Evolutionary conservation across 2,797 vertebrate species (phyloP), one percentile per base, ranked within the genome.

Genomic region (Enteromius trimaculatus): DNA sequence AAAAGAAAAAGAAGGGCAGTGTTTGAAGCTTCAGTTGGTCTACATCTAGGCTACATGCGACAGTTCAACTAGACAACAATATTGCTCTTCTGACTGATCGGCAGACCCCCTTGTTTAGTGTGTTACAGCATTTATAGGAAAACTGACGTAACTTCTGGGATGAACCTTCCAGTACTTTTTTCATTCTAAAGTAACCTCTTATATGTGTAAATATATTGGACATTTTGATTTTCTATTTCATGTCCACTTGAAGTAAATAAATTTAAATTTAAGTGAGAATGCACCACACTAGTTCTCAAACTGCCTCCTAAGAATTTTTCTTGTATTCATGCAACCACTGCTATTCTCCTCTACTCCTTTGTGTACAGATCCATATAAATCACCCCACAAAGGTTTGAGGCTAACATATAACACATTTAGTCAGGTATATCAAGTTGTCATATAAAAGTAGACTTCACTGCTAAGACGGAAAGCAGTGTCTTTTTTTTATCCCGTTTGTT

Each of bases 391-490:
- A 83, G 69, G 44, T 86, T 85, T 71, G 26, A 68, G 47, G 60
- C 62, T 39, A 82, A 88, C 84, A 85, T 79, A 86, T 76, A 64
- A 76, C 64, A 79, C 23, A 53, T 82, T 80, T 81, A 89, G 75
- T 83, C 85, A 87, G 84, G 84, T 66, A 86, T 81, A 79, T 87
- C 84, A 85, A 84, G 79, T 80, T 78, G 83, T 83, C 82, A 86
- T 62, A 87, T 84, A 83, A 83, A 86, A 84, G 71, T 74, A 72
- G 77, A 84, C 53, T 68, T 55, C 74, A 62, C 39, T 83, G 62
- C 26, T 86, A 44, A 80, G 82, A 77, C 53, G 23, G 83, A 85
- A 72, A 87, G 84, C 77, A 76, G 78, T 66, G 71, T 83, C 75
- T 86, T 83, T 84, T 34, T 34, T 86, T 79, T 71, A 47, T 72